Base-by-base conservation (phyloP, 2,888 invertebrate species). In the Troilus luridus region DNA sequence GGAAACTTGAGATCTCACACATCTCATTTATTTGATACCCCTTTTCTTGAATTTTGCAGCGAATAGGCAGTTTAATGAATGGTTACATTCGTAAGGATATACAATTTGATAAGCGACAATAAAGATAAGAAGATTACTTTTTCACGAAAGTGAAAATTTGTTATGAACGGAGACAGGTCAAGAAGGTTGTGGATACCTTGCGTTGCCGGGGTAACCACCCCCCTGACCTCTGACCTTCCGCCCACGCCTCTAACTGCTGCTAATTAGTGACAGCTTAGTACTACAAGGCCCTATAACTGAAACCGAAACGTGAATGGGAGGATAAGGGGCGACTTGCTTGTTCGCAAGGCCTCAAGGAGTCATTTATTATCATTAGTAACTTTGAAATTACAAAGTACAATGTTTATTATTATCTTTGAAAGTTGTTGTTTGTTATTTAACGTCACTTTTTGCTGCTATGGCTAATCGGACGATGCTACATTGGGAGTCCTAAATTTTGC, bases 81-180 rank as follows among this genome's bases (percentile, higher is more conserved):
- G 21, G 21, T 0, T 21, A 62, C 12, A 14, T 12, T 64, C n/a
- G 9, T 67, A 24, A n/a, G 11, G 2, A 11, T 67, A 24, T 11
- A 67, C 64, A 24, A 67, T n/a, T 12, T 24, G 64, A 67, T n/a
- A 67, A 24, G 9, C 3, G n/a, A n/a, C 11, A 67, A 11, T 24
- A 12, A 67, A 67, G n/a, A 24, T 24, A 67, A 6, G 14, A 14
- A 27, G 24, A 14, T 27, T 27, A 14, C 6, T 3, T 0, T 3
- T 0, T 17, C 11, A 27, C 14, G 54, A 56, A 85, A 85, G 56
- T 19, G 54, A 56, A 85, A 85, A 85, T 0, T 17, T 5, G 1
- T 19, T 81, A 85, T 85, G 81, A 85, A 85, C 56, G 81, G 81
- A 85, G 81, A 85, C 10, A 85, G 81, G 81, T 85, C 54, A 85